Evolutionary conservation across 2,113 vertebrate species (phyloP).

Genomic region (Sciurus niger): DNA sequence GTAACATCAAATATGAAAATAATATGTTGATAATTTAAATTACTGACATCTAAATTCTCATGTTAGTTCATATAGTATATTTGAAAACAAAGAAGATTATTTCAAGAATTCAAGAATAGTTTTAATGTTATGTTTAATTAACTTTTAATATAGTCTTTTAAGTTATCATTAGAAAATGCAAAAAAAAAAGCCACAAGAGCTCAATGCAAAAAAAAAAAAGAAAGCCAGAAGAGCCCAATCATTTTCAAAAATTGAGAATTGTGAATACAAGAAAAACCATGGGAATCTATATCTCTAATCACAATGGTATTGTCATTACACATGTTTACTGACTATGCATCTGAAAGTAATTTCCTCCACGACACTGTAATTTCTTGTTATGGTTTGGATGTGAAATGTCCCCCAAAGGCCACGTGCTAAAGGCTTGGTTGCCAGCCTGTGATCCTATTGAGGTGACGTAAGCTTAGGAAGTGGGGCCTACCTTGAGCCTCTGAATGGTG

Average conservation of each 20-base stretch:
- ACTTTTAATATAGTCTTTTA: not conserved
- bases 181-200: too few species aligned
- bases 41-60: not conserved
- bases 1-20: not conserved
- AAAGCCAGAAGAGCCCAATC: not conserved
- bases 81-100: slow-evolving; percentile 32
- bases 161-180: not conserved
- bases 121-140: not conserved
- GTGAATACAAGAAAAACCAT: not conserved
- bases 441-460: too few species aligned
- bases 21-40: not conserved
- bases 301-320: too few species aligned
- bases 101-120: slow-evolving; percentile 17
- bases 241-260: not conserved
- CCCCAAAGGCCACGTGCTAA: too few species aligned
- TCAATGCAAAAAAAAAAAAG: too few species aligned
- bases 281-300: not conserved
- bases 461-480: too few species aligned
- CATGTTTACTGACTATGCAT: not conserved
- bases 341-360: not conserved
- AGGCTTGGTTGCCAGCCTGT: too few species aligned
- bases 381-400: too few species aligned
- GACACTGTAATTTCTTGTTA: not conserved
- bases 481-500: too few species aligned
- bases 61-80: not conserved